Evolutionary conservation across 1,140 invertebrate genomes (phyloP).

Genomic region (Globodera rostochiensis): DNA sequence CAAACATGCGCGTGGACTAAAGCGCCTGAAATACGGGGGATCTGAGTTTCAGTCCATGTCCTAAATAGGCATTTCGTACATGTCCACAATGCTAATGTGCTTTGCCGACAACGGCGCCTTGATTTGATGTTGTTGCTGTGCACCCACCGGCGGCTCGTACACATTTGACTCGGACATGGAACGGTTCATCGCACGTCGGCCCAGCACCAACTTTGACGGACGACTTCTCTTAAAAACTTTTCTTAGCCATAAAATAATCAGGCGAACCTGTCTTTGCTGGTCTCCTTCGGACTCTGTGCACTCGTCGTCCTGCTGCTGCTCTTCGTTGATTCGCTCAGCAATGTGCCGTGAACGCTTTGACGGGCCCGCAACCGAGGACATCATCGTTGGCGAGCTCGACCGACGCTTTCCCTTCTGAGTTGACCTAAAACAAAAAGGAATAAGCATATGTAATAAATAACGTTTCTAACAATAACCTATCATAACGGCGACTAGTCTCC

Average conservation of each 20-base stretch:
- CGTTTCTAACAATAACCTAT: background rate
- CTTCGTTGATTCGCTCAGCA: background rate
- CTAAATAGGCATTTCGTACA: constrained; percentile 9
- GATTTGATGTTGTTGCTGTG: constrained; percentile 8
- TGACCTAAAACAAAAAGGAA: background rate
- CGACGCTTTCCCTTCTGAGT: background rate
- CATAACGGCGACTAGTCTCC: constrained; percentile 1
- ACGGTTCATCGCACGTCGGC: background rate
- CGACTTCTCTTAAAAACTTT: background rate
- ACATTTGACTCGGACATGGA: constrained; percentile 19
- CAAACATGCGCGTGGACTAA: constrained; percentile 13
- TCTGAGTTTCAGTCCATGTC: background rate
- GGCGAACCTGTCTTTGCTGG: background rate
- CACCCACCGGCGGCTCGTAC: background rate
- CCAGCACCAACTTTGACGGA: background rate
- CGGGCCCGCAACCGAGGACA: background rate
- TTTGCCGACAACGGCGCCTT: constrained; percentile 1
- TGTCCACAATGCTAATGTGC: constrained; percentile 23
- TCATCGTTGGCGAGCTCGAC: background rate
- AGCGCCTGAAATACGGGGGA: background rate
- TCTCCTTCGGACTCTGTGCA: background rate
- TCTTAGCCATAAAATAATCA: background rate
- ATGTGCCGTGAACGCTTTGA: background rate
- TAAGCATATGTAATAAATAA: background rate
- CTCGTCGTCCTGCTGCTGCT: background rate